Conservation (phyloP, 2,888 invertebrate genomes). For the Drosophila pseudotalamancana region DNA sequence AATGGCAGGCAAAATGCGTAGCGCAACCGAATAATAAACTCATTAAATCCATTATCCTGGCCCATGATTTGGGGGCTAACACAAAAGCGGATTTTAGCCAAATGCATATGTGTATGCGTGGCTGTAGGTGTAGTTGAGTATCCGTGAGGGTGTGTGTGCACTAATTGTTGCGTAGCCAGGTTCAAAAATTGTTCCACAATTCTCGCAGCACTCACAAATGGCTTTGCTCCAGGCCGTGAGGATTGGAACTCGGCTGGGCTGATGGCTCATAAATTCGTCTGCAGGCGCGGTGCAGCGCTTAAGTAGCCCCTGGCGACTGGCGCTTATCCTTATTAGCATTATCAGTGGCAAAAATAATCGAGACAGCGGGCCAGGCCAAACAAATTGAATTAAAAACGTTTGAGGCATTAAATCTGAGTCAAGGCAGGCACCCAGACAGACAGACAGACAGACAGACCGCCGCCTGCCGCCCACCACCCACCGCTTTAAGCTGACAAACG, state of each 20-base stretch:
- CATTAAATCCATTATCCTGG: conserved; percentile 82
- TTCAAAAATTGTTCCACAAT: neutral
- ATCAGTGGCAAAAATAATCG: conserved; percentile 74
- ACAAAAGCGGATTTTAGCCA: conserved; percentile 79
- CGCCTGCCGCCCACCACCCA: conserved; percentile 7
- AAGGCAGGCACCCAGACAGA: conserved; percentile 10
- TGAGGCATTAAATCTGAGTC: conserved; percentile 72
- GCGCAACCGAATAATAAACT: conserved; percentile 73
- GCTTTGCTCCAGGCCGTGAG: too few relatives aligned
- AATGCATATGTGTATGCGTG: conserved; percentile 16
- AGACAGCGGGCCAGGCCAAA: conserved; percentile 58
- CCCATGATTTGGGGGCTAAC: conserved; percentile 79
- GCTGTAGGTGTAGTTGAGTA: conserved; percentile 4
- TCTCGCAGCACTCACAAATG: conserved; percentile 21
- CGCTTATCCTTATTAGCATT: conserved; percentile 80
- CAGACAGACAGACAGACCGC: neutral
- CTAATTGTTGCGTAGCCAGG: conserved; percentile 46
- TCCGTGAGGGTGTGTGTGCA: conserved; percentile 5
- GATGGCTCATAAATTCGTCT: conserved; percentile 10
- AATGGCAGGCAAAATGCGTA: conserved; percentile 38
- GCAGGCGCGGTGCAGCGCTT: conserved; percentile 36
- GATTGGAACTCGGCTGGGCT: too few relatives aligned
- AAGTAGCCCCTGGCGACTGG: conserved; percentile 39
- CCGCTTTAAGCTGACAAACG: conserved; percentile 72
- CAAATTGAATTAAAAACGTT: conserved; percentile 78